Percentiles rank a stretch among this genome's conserved stretches.
phyloP scores from a whole-genome alignment of 2,113 vertebrate genomes.

The Mesocricetus auratus region DNA sequence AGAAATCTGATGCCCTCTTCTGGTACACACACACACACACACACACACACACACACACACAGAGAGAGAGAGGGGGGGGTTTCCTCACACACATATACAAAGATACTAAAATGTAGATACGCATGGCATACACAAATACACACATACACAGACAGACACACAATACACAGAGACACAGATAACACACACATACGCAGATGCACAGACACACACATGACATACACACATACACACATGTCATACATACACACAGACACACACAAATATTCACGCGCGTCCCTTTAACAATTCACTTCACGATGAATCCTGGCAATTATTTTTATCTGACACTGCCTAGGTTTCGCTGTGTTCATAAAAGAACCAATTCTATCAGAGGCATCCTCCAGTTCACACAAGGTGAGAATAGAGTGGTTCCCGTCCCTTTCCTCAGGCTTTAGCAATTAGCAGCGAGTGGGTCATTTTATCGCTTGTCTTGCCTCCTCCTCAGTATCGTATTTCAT shows the following conservation, averaged over 20 bases:
- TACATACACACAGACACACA: not conserved
- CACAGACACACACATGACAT: not conserved
- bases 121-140: not conserved
- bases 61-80: too few relatives aligned
- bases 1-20: not conserved
- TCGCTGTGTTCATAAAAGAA: conserved; percentile 20
- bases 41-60: not conserved
- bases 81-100: not conserved
- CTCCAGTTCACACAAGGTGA: not conserved
- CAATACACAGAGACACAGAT: not conserved
- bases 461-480: not conserved
- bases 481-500: not conserved
- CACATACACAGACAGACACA: not conserved
- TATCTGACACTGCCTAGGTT: conserved; percentile 19
- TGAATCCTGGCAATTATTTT: conserved; percentile 33
- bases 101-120: not conserved
- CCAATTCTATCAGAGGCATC: not conserved
- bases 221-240: not conserved
- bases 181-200: not conserved
- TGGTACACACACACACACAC: not conserved
- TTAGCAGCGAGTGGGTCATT: not conserved
- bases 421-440: not conserved
- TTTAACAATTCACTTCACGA: not conserved
- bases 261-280: not conserved
- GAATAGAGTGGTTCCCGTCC: not conserved